Base-by-base conservation (phyloP, 1,140 invertebrate genomes). In the Caenorhabditis inopinata region DNA sequence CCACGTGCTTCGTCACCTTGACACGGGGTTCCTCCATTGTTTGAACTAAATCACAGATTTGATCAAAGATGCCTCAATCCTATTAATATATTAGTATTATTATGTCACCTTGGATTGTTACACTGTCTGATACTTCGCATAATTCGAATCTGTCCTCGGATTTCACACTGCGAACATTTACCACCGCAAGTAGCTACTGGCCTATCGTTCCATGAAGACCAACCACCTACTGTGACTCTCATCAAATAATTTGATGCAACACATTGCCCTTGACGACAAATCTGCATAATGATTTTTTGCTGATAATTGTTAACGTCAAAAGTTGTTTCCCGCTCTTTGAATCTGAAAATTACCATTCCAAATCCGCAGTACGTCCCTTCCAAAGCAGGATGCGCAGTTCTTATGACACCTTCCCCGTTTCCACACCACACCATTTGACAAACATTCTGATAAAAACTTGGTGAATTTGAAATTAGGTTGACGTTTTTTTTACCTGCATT, bases 351-450 rank as follows among this genome's bases (percentile, higher is more conserved):
- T 38, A 83, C 77, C 68, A 78, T 80, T 46, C 82, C 49, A 27
- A 35, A 49, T 48, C 83, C 82, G 51, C 83, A 84, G 51, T 84
- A 82, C 4, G 82, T 84, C 23, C 83, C 83, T 58, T 84, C 83
- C 14, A 84, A 42, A 16, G 83, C 83, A 3, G 83, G 83, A 62
- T 84, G 83, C 14, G 82, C 80, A 9, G 83, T 84, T 49, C 83
- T 29, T 27, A 84, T 84, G 23, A 84, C 58, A 9, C 83, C 83
- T 58, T 84, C 83, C 32, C 80, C 83, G 45, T 83, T 82, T 16
- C 83, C 83, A 62, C 83, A 84, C 83, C 83, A 84, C n/a, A 83
- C 79, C 83, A 84, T 84, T 29, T 77, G 35, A 35, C 83, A 84
- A 12, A 84, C 76, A 46, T 84, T 79, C 82, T 83, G 47, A 82